Evolutionary conservation across 1,140 invertebrate genomes (phyloP), one percentile per base, ranked within the genome.

Genomic region (Gerris buenoi): DNA sequence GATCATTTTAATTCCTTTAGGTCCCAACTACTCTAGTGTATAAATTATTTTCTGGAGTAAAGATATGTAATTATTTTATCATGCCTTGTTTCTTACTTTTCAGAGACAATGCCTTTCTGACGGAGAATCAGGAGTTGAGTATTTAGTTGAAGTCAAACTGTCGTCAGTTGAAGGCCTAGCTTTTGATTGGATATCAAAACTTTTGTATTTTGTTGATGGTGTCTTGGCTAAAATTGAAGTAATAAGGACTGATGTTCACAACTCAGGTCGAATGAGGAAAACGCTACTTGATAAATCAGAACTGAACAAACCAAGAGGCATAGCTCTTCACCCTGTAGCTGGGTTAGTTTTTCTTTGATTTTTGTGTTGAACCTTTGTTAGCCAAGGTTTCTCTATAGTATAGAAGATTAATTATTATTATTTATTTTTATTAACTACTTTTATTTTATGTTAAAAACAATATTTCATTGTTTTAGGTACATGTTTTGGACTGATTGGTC

Each of bases 401-500:
- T n/a, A n/a, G n/a, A n/a, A n/a, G n/a, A n/a, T n/a, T n/a, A n/a
- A n/a, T n/a, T n/a, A n/a, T n/a, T n/a, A n/a, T n/a, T n/a, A n/a
- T n/a, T n/a, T n/a, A n/a, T n/a, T n/a, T n/a, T n/a, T n/a, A n/a
- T n/a, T n/a, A n/a, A n/a, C n/a, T n/a, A n/a, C n/a, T n/a, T n/a
- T n/a, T n/a, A n/a, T n/a, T n/a, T n/a, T n/a, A n/a, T n/a, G n/a
- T n/a, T n/a, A n/a, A n/a, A n/a, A n/a, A 18, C 33, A 5, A 46
- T 46, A 46, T 46, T 46, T 10, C 18, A 46, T 46, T 46, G 33
- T 46, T 46, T 46, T 46, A 79, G 81, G 18, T 91, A 87, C 71
- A 79, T 96, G 73, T 95, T 92, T 74, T 93, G 93, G 90, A 94
- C 92, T 0, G 94, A 97, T 76, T 97, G 94, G 93, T 88, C 91